Conservation (phyloP, 2,797 vertebrate genomes). For the Diplodus sargus region DNA sequence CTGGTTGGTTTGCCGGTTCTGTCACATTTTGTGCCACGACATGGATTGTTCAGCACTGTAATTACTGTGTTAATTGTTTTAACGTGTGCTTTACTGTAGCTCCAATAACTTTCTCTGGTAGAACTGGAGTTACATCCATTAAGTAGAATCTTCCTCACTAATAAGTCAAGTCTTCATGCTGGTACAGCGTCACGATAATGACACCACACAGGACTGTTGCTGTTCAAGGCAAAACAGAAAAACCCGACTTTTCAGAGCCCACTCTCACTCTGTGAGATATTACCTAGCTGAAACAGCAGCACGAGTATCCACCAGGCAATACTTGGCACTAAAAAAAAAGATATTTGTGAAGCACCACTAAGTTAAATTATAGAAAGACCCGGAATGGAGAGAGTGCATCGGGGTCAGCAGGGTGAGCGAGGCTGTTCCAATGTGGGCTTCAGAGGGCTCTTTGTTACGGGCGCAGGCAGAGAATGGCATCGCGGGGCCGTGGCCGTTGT, state of each 20-base stretch:
- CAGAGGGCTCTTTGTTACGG: constrained; percentile 67
- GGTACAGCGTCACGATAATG: too few species aligned
- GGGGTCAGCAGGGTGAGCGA: constrained; percentile 64
- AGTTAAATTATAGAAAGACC: constrained; percentile 14
- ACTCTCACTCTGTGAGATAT: not conserved
- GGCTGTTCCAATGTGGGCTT: constrained; percentile 54
- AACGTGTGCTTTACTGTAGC: too few species aligned
- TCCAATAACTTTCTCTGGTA: too few species aligned
- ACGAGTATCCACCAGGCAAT: not conserved
- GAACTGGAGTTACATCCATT: too few species aligned
- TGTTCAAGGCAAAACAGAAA: not conserved
- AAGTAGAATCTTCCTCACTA: too few species aligned
- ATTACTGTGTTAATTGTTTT: too few species aligned
- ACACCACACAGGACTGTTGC: not conserved
- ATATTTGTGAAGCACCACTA: constrained; percentile 4
- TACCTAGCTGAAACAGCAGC: not conserved
- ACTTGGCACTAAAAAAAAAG: not conserved
- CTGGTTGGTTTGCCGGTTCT: too few species aligned
- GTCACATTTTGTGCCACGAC: too few species aligned
- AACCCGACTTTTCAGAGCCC: not conserved
- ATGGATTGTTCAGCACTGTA: too few species aligned
- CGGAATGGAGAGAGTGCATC: constrained; percentile 31
- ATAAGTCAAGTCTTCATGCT: too few species aligned
- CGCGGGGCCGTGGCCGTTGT: constrained; percentile 63
- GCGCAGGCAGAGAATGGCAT: constrained; percentile 63